Percentiles rank a stretch among this genome's conserved stretches.
Evolutionary conservation across 2,113 vertebrate genomes (phyloP).

Genomic region (Peromyscus leucopus): DNA sequence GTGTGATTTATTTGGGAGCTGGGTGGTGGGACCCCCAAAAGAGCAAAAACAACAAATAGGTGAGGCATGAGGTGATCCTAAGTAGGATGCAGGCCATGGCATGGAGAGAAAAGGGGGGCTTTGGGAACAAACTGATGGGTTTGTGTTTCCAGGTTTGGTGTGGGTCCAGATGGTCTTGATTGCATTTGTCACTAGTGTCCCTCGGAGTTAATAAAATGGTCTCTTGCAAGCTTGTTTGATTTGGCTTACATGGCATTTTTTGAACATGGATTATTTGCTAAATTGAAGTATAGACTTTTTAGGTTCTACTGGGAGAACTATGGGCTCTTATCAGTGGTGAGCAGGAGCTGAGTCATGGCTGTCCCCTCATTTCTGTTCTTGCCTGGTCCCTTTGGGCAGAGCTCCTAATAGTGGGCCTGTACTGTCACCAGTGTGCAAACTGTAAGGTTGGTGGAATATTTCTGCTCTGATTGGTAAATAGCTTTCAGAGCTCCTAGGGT

Average conservation of each 20-base stretch:
- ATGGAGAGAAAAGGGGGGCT: not conserved
- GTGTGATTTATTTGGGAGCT: too few relatives aligned
- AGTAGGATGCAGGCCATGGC: not conserved
- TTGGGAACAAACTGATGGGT: not conserved
- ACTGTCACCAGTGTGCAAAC: not conserved
- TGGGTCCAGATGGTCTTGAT: not conserved
- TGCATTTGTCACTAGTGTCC: not conserved
- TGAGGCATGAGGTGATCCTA: not conserved
- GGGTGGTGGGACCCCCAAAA: too few relatives aligned
- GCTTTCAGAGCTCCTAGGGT: not conserved
- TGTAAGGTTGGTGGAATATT: not conserved
- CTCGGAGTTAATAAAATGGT: not conserved
- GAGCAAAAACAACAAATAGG: not conserved
- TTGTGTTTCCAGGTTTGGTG: not conserved
- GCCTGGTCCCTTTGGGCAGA: not conserved
- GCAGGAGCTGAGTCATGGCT: not conserved
- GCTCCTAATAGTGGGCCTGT: not conserved
- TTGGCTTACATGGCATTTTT: not conserved
- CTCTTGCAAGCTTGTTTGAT: not conserved
- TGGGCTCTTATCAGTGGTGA: not conserved
- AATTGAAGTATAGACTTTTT: conserved; percentile 34
- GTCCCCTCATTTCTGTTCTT: not conserved
- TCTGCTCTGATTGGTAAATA: not conserved
- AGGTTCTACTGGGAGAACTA: conserved; percentile 5
- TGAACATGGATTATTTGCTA: not conserved